These are phyloP conservation scores for Meda fulgida DNA, from an alignment of 2,797 vertebrate genomes.

Conservation along the genomic window DNA sequence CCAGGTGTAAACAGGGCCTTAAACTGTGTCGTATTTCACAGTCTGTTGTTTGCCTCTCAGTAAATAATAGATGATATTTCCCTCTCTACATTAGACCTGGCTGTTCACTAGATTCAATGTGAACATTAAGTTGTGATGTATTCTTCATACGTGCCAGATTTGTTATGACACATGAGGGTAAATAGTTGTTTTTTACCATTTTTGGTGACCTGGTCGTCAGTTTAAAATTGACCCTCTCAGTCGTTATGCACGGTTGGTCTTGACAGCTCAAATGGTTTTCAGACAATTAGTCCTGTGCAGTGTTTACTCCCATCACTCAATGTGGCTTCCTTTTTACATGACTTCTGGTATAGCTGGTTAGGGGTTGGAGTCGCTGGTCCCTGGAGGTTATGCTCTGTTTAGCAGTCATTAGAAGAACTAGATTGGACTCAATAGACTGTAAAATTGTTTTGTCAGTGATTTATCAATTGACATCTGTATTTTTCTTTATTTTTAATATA, in stretches of 20 bases:
- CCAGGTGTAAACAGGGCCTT: no score
- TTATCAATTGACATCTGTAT: background rate
- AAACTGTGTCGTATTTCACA: constrained; percentile 10
- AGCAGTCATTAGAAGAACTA: background rate
- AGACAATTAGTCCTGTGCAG: background rate
- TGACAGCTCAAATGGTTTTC: constrained; percentile 24
- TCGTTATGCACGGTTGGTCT: background rate
- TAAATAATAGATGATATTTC: constrained; percentile 31
- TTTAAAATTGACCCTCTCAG: background rate
- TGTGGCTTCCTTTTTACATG: constrained; percentile 3
- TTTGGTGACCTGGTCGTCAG: constrained; percentile 3
- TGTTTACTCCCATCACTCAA: constrained; percentile 15
- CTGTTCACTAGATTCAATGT: constrained; percentile 19
- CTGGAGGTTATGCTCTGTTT: background rate
- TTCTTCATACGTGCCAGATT: background rate
- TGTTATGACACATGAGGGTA: background rate
- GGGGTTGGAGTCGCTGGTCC: background rate
- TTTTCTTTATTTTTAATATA: background rate
- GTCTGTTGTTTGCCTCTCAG: background rate
- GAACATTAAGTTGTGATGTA: background rate
- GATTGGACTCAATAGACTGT: background rate
- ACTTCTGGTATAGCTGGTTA: background rate
- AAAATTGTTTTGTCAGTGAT: constrained; percentile 1
- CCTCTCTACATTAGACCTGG: constrained; percentile 9
- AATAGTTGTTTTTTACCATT: constrained; percentile 15